Conservation (phyloP, 2,888 invertebrate species). For the Drosophila flavopinicola region DNA sequence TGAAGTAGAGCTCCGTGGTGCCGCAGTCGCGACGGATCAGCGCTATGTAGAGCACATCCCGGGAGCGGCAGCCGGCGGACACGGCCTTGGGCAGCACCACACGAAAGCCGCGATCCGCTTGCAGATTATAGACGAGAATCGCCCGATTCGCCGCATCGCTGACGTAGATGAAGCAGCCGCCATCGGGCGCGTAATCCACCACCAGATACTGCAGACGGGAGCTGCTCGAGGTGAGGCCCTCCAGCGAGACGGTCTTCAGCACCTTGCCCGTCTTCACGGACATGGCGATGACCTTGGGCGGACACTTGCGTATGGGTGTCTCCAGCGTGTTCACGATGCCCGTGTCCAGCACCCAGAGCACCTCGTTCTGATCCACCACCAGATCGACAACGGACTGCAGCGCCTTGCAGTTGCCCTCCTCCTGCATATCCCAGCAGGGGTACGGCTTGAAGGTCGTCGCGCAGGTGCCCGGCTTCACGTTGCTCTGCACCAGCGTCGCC, state of each 20-base stretch:
- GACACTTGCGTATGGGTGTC: constrained; percentile 87
- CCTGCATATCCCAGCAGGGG: constrained; percentile 88
- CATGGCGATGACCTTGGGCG: constrained; percentile 89
- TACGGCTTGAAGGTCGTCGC: constrained; percentile 86
- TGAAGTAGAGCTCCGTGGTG: constrained; percentile 87
- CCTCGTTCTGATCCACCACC: constrained; percentile 87
- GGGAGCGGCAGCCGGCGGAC: constrained; percentile 85
- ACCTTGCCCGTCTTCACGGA: constrained; percentile 87
- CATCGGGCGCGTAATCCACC: constrained; percentile 88
- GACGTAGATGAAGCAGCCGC: constrained; percentile 87
- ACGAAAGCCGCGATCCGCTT: constrained; percentile 87
- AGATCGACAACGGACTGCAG: constrained; percentile 90
- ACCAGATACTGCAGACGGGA: constrained; percentile 89
- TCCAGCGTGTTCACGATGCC: constrained; percentile 89
- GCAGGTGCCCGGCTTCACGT: constrained; percentile 85
- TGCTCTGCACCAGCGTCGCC: constrained; percentile 87
- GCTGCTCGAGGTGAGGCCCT: constrained; percentile 86
- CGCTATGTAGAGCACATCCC: constrained; percentile 88
- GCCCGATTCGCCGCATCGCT: constrained; percentile 89
- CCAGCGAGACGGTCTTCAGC: constrained; percentile 87
- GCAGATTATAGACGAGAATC: constrained; percentile 88
- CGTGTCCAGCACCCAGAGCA: constrained; percentile 90
- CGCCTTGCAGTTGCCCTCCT: constrained; percentile 87
- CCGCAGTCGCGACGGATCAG: constrained; percentile 87
- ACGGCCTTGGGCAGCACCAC: constrained; percentile 87